phyloP scores from a whole-genome alignment of 1,140 invertebrate genomes.

The Acromyrmex charruanus region DNA sequence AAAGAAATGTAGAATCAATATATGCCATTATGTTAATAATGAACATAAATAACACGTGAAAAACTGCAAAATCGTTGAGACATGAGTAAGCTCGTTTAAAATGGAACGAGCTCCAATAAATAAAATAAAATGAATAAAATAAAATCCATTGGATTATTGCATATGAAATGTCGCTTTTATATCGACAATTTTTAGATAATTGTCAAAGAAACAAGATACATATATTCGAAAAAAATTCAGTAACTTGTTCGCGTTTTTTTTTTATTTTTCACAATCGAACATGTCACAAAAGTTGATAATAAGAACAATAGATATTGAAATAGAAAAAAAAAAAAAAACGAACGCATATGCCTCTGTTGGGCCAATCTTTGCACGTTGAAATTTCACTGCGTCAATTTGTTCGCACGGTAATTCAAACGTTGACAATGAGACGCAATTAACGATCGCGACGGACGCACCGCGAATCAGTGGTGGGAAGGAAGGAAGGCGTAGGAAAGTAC shows the following conservation, averaged over 20 bases:
- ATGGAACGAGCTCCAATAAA: conserved; percentile 39
- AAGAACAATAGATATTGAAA: background rate
- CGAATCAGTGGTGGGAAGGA: conserved; percentile 50
- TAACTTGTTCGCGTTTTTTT: background rate
- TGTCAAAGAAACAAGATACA: background rate
- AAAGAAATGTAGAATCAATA: conserved; percentile 55
- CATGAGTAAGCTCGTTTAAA: conserved; percentile 36
- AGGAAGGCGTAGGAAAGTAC: conserved; percentile 40
- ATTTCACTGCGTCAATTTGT: conserved; percentile 24
- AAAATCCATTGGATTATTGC: background rate
- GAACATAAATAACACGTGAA: conserved; percentile 43
- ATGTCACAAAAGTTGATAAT: background rate
- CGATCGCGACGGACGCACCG: conserved; percentile 37
- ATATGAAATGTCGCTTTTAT: conserved; percentile 21
- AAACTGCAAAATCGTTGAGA: conserved; percentile 43
- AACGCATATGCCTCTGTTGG: background rate
- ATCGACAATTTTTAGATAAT: conserved; percentile 16
- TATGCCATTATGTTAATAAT: conserved; percentile 50
- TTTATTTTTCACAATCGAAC: background rate
- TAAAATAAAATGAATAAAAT: conserved; percentile 57
- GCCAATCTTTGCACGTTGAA: background rate
- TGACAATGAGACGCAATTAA: conserved; percentile 52
- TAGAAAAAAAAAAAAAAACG: background rate
- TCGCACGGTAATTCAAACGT: conserved; percentile 14
- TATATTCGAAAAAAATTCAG: background rate